Evolutionary conservation across 1,140 invertebrate genomes (phyloP), one percentile per base, ranked within the genome.

Genomic region (Acromyrmex heyeri): DNA sequence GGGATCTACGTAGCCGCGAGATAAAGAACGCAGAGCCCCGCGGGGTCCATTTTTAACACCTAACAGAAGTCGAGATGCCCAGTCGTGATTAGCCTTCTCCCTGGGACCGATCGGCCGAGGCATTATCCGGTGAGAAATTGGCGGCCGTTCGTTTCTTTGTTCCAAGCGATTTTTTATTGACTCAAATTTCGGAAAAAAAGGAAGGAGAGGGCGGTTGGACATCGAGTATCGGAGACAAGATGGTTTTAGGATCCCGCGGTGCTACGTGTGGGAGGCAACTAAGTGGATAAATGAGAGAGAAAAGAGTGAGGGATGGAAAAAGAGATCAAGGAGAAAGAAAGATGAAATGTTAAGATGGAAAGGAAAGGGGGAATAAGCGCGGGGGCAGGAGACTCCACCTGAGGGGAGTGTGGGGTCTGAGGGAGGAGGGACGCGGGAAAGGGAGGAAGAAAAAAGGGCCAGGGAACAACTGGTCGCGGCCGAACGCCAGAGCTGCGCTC

Each of bases 61-160:
- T 92, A 91, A 93, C 92, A 93, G 93, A 92, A 94, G 93, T 94
- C 93, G 90, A 93, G 92, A 94, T 94, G 91, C 87, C 77, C 77
- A 88, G 50, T 70, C 88, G 87, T 92, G 93, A 93, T 93, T 94
- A 91, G 87, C 82, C 64, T 70, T 89, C 79, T 87, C 59, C 77
- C 72, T 72, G 50, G 88, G 67, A 65, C 77, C 86, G 87, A 91
- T 88, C 86, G 85, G 61, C 79, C 76, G 61, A 30, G 90, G 93
- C 92, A 92, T 94, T 92, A 94, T 93, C 93, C 93, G 90, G 91
- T 93, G 93, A 94, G 93, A 94, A 94, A 94, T 94, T 91, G 93
- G 93, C 88, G 91, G 90, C 89, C 89, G 88, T 91, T 89, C 90
- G 90, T 88, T 90, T 89, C 90, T 93, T 93, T 93, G 92, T 94